These are phyloP conservation scores for Rhizoglyphus robini DNA, from an alignment of 1,140 invertebrate genomes.

Conservation along the genomic window DNA sequence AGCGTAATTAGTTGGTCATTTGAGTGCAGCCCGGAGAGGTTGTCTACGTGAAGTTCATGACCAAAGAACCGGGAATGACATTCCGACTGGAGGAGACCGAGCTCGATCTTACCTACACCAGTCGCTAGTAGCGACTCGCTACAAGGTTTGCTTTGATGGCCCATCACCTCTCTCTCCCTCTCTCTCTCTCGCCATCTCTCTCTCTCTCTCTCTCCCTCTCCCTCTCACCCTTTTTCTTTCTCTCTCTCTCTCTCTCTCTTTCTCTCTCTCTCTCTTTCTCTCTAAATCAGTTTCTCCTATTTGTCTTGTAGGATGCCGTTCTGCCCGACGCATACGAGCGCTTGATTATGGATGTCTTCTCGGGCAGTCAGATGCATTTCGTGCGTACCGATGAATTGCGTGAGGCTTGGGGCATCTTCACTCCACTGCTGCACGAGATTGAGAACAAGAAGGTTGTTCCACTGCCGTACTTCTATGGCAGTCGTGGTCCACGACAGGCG, in stretches of 20 bases:
- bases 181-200: too few species aligned
- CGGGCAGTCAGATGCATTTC: slow-evolving; percentile 39
- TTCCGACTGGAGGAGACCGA: slow-evolving; percentile 40
- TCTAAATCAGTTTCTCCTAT: not conserved
- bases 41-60: slow-evolving; percentile 17
- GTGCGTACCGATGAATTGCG: slow-evolving; percentile 40
- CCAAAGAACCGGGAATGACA: slow-evolving; percentile 30
- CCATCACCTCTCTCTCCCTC: too few species aligned
- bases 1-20: slow-evolving; percentile 20
- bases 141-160: slow-evolving; percentile 35
- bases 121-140: too few species aligned
- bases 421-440: slow-evolving; percentile 38
- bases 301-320: slow-evolving; percentile 7
- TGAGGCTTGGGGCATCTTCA: slow-evolving; percentile 42
- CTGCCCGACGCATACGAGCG: slow-evolving; percentile 41
- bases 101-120: slow-evolving; percentile 40
- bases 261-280: too few species aligned
- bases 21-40: slow-evolving; percentile 20
- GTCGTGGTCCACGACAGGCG: slow-evolving; percentile 27
- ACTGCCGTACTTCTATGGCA: slow-evolving; percentile 38
- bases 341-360: slow-evolving; percentile 31
- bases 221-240: too few species aligned
- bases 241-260: too few species aligned
- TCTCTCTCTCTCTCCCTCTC: too few species aligned
- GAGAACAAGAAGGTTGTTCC: slow-evolving; percentile 36